Evolutionary conservation across 1,140 invertebrate genomes (phyloP), one percentile per base, ranked within the genome.

Genomic region (Leptinotarsa undecemlineata): DNA sequence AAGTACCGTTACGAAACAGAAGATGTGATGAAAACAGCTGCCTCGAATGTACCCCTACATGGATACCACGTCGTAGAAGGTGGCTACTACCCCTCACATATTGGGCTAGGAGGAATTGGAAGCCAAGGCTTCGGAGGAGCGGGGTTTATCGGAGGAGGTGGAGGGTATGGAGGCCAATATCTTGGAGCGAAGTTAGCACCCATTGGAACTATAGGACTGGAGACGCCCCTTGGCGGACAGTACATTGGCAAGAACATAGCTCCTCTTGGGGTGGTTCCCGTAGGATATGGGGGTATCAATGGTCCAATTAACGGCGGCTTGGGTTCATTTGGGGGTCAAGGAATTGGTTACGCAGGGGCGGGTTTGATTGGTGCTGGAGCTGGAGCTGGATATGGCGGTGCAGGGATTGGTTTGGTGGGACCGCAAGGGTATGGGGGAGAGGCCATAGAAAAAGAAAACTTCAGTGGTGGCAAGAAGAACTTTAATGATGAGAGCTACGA

Each of bases 401-500:
- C 87, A 88, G 76, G 82, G 84, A 14, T 86, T 86, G 15, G 87
- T 33, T 23, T 33, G 20, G 86, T 68, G 87, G 64, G 68, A 11
- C 64, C 61, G 51, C 70, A 66, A 86, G 63, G 81, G 86, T 0
- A 87, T 21, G 67, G 67, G 47, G 67, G 66, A 11, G 67, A 48
- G 15, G 67, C n/a, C 33, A 62, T 21, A 11, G 60, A 88, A 72
- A 88, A 88, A 76, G 87, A 87, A 23, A 85, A 86, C 8, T 89
- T 87, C 76, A 87, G 87, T 61, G 86, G 85, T 3, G 88, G 85
- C 26, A 86, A 88, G 72, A 89, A 89, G 72, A 88, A 88, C 77
- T 81, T 84, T 14, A 87, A 86, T 14, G 88, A 87, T 80, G 86
- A 86, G 73, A 87, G 87, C 71, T 81, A 86, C 72, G 85, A 89